Base-by-base conservation (phyloP, 2,888 invertebrate genomes). In the Ophion costatus region DNA sequence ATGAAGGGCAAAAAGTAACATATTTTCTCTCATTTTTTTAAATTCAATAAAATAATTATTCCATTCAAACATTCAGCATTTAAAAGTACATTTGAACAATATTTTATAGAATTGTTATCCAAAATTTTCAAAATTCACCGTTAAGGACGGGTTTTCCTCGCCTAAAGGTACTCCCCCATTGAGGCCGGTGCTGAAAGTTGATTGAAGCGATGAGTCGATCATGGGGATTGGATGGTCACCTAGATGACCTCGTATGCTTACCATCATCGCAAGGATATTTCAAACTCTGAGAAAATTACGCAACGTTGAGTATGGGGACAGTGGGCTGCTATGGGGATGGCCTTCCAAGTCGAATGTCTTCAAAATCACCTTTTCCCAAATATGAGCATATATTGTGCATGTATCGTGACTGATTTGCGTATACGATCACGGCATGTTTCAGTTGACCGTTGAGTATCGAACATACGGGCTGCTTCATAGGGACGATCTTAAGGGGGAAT, bases 381-480 rank as follows among this genome's bases (percentile, higher is more conserved):
- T 33, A 56, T 57, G 38, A 29, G 66, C 71, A 66, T 61, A 29
- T 51, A 76, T 24, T 38, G 42, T 24, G 45, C 33, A 22, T 61
- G 22, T 59, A 45, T 70, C 51, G 22, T 61, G 78, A 63, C 70
- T 29, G 33, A 14, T 29, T 33, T 71, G 61, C 45, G 81, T 70
- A 67, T 33, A 80, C 24, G 17, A 71, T 64, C 22, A 14, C 73
- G 24, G 45, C 67, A 67, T 9, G 22, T 75, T 83, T 45, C 29
- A 42, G 42, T 77, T 42, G 69, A 69, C 67, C 76, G 67, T 73
- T 80, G 17, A 57, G 51, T 73, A 61, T 59, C 67, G 33, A 20
- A 67, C 57, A 56, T 79, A 71, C 51, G 14, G 57, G 24, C 11
- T 45, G 75, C 63, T 56, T 9, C 29, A 57, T 73, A 22, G 24